A percentile compares a stretch with the other conserved stretches of the same genome.
Conservation (phyloP, 2,888 invertebrate species). For the Eubasilissa splendida region DNA sequence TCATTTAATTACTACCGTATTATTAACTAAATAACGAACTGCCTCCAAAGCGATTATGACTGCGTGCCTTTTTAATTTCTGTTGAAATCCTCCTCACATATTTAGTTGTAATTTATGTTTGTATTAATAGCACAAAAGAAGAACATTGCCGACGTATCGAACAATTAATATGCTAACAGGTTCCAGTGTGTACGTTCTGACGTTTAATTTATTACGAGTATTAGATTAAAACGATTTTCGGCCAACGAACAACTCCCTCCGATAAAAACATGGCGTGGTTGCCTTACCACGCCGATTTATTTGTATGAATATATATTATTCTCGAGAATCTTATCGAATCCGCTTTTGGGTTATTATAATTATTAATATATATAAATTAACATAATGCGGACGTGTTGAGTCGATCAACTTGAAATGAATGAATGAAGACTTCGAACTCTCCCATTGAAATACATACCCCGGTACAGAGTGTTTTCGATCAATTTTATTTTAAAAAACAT, state of each 20-base stretch:
- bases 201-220: slow-evolving; percentile 34
- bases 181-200: slow-evolving; percentile 33
- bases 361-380: slow-evolving; percentile 26
- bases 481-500: no score
- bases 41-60: neutral
- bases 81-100: slow-evolving; percentile 4
- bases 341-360: slow-evolving; percentile 20
- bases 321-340: slow-evolving; percentile 38
- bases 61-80: slow-evolving; percentile 31
- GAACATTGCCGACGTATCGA: slow-evolving; percentile 31
- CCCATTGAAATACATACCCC: neutral
- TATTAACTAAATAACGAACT: neutral
- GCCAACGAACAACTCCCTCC: slow-evolving; percentile 28
- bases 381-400: slow-evolving; percentile 48
- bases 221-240: slow-evolving; percentile 45
- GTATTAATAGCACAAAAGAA: slow-evolving; percentile 40
- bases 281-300: slow-evolving; percentile 33
- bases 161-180: slow-evolving; percentile 48
- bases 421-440: slow-evolving; percentile 20
- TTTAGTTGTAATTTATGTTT: slow-evolving; percentile 47
- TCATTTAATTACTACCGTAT: slow-evolving; percentile 17
- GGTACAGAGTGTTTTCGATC: neutral
- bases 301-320: slow-evolving; percentile 29
- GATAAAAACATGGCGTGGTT: slow-evolving; percentile 32
- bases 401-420: slow-evolving; percentile 40